A percentile compares a stretch with the other conserved stretches of the same genome.
phyloP scores from a whole-genome alignment of 2,113 vertebrate genomes.

The Tachysurus vachellii region DNA sequence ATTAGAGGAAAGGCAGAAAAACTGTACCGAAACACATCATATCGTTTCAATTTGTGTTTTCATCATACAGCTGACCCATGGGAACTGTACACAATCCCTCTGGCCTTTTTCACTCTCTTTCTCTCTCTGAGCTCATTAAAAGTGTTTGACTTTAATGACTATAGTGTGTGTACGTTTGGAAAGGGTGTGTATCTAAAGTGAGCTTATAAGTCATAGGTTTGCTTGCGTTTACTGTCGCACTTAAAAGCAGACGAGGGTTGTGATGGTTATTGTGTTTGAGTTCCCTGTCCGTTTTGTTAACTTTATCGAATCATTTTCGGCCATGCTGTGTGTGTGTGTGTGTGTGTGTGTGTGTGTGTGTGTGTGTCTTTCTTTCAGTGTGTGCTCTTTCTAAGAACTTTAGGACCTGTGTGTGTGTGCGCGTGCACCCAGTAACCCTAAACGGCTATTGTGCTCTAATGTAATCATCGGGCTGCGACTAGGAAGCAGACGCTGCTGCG shows the following conservation, averaged over 20 bases:
- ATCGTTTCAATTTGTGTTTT: neutral
- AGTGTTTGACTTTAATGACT: neutral
- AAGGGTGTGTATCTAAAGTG: neutral
- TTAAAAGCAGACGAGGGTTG: neutral
- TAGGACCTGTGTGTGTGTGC: conserved; percentile 4
- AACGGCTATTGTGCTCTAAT: conserved; percentile 73
- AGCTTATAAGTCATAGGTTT: conserved; percentile 17
- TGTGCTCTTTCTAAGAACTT: conserved; percentile 23
- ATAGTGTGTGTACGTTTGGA: neutral
- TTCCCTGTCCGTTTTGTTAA: neutral
- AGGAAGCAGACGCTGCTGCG: conserved; percentile 70
- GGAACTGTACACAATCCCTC: neutral
- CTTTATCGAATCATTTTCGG: conserved; percentile 7
- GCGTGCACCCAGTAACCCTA: conserved; percentile 71
- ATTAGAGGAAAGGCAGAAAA: conserved; percentile 25
- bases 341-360: neutral
- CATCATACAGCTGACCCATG: neutral
- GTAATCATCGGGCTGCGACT: conserved; percentile 72
- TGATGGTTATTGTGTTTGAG: neutral
- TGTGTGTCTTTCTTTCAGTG: neutral
- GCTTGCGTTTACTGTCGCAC: conserved; percentile 15
- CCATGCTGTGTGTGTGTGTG: neutral
- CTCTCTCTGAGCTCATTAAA: conserved; percentile 1
- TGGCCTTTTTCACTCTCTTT: neutral
- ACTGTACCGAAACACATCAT: neutral